Percentiles rank a stretch among this genome's conserved stretches.
Evolutionary conservation across 2,113 vertebrate species (phyloP).

Genomic region (Oreochromis spilurus): DNA sequence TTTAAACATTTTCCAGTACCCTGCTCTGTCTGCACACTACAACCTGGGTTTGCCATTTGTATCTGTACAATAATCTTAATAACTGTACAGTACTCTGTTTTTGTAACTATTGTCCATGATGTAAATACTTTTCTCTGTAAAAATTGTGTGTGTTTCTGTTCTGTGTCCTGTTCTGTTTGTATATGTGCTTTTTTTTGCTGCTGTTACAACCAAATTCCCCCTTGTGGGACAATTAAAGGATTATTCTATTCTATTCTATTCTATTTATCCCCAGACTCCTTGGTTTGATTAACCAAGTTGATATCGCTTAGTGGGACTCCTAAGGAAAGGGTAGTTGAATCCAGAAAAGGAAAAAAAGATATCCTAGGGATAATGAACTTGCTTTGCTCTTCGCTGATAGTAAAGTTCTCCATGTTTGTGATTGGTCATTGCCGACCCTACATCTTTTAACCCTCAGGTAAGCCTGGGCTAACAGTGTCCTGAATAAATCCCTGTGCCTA

Average conservation of each 20-base stretch:
- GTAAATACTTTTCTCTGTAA: background rate
- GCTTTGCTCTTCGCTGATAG: background rate
- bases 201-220: background rate
- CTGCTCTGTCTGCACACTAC: background rate
- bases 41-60: background rate
- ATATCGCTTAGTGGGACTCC: accelerated
- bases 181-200: background rate
- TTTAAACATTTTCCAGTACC: background rate
- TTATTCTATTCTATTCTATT: background rate
- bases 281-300: background rate
- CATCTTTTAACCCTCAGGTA: background rate
- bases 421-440: background rate
- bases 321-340: background rate
- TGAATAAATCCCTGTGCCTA: background rate
- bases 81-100: background rate
- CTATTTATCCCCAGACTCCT: background rate
- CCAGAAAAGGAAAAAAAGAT: background rate
- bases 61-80: background rate
- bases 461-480: background rate
- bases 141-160: background rate
- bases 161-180: background rate
- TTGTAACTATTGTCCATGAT: background rate
- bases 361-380: background rate
- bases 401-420: background rate
- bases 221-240: background rate